These are phyloP conservation scores for Microchrysa polita DNA, from an alignment of 2,888 invertebrate species.

Conservation along the genomic window DNA sequence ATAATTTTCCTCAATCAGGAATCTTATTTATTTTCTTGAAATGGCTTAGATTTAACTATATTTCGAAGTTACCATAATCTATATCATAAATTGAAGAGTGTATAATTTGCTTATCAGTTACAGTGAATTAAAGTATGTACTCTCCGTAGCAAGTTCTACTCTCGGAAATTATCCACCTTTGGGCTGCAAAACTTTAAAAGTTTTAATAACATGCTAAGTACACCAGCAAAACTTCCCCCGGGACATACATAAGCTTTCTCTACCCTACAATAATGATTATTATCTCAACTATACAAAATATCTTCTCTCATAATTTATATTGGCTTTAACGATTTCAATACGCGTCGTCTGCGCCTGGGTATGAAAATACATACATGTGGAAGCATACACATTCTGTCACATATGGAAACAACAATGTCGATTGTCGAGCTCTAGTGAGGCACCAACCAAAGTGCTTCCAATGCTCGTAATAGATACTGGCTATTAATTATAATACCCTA, in stretches of 20 bases:
- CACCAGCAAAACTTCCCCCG: neutral
- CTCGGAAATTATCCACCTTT: neutral
- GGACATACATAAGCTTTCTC: neutral
- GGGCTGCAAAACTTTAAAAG: neutral
- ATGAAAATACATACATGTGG: neutral
- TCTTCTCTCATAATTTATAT: constrained; percentile 4
- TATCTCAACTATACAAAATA: neutral
- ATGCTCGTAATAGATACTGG: constrained; percentile 19
- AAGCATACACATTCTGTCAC: neutral
- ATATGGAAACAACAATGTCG: no score
- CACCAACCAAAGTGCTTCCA: neutral
- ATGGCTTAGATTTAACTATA: no score
- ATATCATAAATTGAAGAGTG: no score
- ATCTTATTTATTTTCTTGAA: no score
- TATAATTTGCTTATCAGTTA: no score
- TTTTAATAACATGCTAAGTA: neutral
- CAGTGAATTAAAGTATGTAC: no score
- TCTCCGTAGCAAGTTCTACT: no score
- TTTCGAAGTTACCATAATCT: no score
- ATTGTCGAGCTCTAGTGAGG: no score
- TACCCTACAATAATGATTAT: neutral
- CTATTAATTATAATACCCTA: constrained; percentile 30
- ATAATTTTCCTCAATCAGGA: no score
- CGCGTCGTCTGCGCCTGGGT: neutral
- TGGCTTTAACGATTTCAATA: constrained; percentile 1